These are phyloP conservation scores for Diglossa cyanea DNA, from an alignment of 2,797 vertebrate genomes.

Conservation along the genomic window DNA sequence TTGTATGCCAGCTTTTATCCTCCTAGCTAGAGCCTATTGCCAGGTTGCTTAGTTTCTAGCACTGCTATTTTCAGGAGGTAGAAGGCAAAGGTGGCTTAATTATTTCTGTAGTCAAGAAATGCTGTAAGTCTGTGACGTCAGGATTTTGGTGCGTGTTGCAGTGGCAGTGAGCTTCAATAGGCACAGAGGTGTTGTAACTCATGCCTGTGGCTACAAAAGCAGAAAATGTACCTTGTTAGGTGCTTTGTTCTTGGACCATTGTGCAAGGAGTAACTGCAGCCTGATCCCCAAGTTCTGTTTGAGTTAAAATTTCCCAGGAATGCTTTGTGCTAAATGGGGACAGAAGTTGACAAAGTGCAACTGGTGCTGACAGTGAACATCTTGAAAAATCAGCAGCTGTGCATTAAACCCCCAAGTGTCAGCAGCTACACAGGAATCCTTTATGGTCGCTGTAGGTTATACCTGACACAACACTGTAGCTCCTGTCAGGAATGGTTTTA, in stretches of 20 bases:
- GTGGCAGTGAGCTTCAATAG: background rate
- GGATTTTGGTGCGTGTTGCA: background rate
- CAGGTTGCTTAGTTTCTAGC: background rate
- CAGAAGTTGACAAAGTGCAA: background rate
- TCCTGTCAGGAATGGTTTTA: background rate
- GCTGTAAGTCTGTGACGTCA: background rate
- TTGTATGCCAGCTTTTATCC: background rate
- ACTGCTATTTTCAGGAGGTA: background rate
- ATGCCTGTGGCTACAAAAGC: background rate
- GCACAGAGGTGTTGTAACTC: background rate
- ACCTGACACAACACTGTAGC: background rate
- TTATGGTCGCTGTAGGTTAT: background rate
- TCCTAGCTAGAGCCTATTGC: background rate
- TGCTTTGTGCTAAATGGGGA: background rate
- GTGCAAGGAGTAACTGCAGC: background rate
- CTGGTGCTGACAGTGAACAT: background rate
- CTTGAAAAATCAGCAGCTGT: background rate
- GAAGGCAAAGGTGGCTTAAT: background rate
- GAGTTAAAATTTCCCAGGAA: background rate
- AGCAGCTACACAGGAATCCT: background rate
- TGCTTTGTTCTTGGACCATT: background rate
- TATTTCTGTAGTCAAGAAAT: background rate
- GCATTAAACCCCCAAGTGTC: background rate
- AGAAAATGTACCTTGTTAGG: background rate
- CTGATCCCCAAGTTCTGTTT: background rate